Evolutionary conservation across 2,888 invertebrate genomes (phyloP), one percentile per base, ranked within the genome.

Genomic region (Cistogaster globosa): DNA sequence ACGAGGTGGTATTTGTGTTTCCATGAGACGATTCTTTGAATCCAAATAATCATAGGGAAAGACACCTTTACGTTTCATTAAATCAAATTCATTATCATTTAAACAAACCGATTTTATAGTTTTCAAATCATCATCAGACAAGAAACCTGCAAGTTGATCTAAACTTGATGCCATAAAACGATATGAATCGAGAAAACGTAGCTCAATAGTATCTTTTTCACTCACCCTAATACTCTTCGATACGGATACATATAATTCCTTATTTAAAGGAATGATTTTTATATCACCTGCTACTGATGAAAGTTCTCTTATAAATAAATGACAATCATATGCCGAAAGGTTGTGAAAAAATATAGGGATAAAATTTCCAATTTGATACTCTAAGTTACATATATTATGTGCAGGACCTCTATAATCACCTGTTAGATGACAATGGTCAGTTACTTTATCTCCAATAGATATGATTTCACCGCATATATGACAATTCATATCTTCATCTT

Each of bases 341-440:
- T 51, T 51, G 18, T 42, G 26, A 26, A 26, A 26, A 26, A 26
- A 26, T 26, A 26, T 26, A 26, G 26, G 26, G 26, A 26, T 26
- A 68, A 68, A 68, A 38, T 75, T 67, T 42, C 58, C 53, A 9
- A 81, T 20, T 53, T 75, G 60, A 75, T 60, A 75, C 48, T 78
- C 38, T 51, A 78, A 69, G 51, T 81, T 75, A 75, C 81, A 81
- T 12, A 45, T 42, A 9, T 57, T 72, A 72, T 80, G 63, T 16
- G 79, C 72, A n/a, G 72, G 72, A n/a, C 79, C 79, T 71, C 72
- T 55, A 72, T 79, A 79, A 51, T 62, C 63, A 63, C 62, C 79
- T 38, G 71, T 79, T 71, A 79, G 69, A 55, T 80, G 80, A 57
- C 32, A 71, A 57, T n/a, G 36, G 14, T 68, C 45, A 16, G 38